Evolutionary conservation across 53 echinoderm and acorn worm species (phyloP).

Genomic region (Antedon mediterranea): DNA sequence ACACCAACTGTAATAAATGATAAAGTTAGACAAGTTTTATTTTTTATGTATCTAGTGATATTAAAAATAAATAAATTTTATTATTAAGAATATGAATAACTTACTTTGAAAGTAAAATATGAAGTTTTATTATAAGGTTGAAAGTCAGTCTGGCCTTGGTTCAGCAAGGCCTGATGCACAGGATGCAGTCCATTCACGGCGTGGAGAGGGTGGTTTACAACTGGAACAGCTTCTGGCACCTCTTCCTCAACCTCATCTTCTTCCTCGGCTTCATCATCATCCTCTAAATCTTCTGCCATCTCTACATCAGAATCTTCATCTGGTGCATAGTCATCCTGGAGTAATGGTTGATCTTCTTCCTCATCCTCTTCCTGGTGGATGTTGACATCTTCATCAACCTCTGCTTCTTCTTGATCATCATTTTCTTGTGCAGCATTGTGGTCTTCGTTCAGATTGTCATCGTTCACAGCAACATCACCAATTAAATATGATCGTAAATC

Average conservation of each 20-base stretch:
- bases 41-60: neutral
- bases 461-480: conserved; percentile 56
- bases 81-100: conserved; percentile 2
- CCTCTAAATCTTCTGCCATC: conserved; percentile 24
- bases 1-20: conserved; percentile 39
- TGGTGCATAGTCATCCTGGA: neutral
- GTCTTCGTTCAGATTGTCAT: neutral
- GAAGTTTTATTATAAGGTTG: conserved; percentile 85
- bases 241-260: conserved; percentile 3
- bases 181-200: conserved; percentile 65
- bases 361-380: neutral
- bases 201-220: conserved; percentile 3
- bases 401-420: conserved; percentile 2
- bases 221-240: conserved; percentile 3
- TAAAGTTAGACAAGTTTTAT: too few species aligned
- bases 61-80: neutral
- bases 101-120: conserved; percentile 77
- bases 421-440: neutral
- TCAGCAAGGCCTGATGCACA: conserved; percentile 66
- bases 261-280: conserved; percentile 9
- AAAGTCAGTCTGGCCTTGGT: conserved; percentile 70
- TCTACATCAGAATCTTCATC: conserved; percentile 44
- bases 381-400: neutral
- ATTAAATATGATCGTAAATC: conserved; percentile 86
- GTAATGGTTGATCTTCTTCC: neutral